Percentiles rank a stretch among this genome's conserved stretches.
Evolutionary conservation across 2,113 vertebrate species (phyloP).

Genomic region (Tenebrosternarchus preto): DNA sequence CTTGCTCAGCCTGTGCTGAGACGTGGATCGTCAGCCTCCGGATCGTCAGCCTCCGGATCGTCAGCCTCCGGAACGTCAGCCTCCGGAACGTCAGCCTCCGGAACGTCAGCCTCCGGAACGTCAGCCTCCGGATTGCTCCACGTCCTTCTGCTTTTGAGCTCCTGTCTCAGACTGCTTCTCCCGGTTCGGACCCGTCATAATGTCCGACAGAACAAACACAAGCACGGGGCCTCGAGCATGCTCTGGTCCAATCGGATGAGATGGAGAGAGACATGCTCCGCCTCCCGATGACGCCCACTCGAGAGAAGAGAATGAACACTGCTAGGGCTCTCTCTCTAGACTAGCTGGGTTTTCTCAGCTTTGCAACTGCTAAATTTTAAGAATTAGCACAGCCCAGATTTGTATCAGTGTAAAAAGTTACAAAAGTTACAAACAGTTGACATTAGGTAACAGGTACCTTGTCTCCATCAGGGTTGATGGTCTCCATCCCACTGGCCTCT

Average conservation of each 20-base stretch:
- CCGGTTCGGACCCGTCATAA: background rate
- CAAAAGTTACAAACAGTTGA: background rate
- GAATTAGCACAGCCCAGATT: background rate
- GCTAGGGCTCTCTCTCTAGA: slow-evolving; percentile 4
- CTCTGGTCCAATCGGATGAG: slow-evolving; percentile 36
- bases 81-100: no score
- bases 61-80: no score
- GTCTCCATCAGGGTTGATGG: no score
- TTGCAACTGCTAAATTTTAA: background rate
- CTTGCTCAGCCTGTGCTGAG: background rate
- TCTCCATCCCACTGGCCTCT: no score
- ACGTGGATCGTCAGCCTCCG: background rate
- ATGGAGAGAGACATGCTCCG: slow-evolving; percentile 23
- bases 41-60: no score
- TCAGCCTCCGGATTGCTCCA: no score
- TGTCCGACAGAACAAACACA: slow-evolving; percentile 14
- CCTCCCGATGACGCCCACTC: slow-evolving; percentile 21
- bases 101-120: no score
- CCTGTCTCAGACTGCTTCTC: no score
- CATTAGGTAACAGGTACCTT: no score
- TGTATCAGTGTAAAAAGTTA: background rate
- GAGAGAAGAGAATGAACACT: background rate
- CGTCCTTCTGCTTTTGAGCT: no score
- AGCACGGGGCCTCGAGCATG: slow-evolving; percentile 1
- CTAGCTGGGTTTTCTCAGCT: background rate